Conservation (phyloP, 2,797 vertebrate genomes). For the Ptychobarbus kaznakovi region DNA sequence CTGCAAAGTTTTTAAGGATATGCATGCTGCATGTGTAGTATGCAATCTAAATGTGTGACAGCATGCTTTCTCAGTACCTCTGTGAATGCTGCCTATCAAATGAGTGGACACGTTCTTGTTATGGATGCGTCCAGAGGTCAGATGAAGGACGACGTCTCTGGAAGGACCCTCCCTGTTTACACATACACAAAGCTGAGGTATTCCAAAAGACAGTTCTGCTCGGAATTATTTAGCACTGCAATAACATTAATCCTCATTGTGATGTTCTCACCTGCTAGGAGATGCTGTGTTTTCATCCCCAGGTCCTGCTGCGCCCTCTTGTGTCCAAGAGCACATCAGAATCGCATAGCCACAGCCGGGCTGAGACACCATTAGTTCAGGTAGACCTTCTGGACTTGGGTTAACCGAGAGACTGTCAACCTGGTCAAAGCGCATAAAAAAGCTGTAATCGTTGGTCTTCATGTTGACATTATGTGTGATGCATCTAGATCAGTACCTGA, state of each 20-base stretch:
- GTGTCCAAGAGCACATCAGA: slow-evolving; percentile 91
- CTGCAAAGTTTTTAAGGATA: not conserved
- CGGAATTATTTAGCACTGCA: slow-evolving; percentile 9
- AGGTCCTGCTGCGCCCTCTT: slow-evolving; percentile 69
- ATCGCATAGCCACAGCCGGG: slow-evolving; percentile 95
- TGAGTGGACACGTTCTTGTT: slow-evolving; percentile 99
- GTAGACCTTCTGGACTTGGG: slow-evolving; percentile 84
- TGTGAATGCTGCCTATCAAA: slow-evolving; percentile 92
- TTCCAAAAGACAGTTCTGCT: slow-evolving; percentile 1
- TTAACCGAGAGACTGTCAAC: slow-evolving; percentile 97
- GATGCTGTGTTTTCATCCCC: slow-evolving; percentile 69
- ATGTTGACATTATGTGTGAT: not conserved
- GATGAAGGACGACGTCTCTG: slow-evolving; percentile 88
- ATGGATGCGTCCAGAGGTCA: slow-evolving; percentile 94
- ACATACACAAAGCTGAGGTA: not conserved
- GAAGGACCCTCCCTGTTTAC: slow-evolving; percentile 77
- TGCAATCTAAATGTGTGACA: slow-evolving; percentile 5
- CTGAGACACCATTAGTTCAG: slow-evolving; percentile 96
- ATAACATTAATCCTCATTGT: not conserved
- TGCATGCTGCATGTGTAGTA: not conserved
- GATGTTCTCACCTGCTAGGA: slow-evolving; percentile 68
- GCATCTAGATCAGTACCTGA: slow-evolving; percentile 80
- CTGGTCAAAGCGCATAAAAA: slow-evolving; percentile 67
- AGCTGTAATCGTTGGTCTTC: not conserved
- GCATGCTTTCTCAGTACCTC: slow-evolving; percentile 75